These are phyloP conservation scores for Lagopus leucura DNA, from an alignment of 2,113 vertebrate species.

Conservation along the genomic window DNA sequence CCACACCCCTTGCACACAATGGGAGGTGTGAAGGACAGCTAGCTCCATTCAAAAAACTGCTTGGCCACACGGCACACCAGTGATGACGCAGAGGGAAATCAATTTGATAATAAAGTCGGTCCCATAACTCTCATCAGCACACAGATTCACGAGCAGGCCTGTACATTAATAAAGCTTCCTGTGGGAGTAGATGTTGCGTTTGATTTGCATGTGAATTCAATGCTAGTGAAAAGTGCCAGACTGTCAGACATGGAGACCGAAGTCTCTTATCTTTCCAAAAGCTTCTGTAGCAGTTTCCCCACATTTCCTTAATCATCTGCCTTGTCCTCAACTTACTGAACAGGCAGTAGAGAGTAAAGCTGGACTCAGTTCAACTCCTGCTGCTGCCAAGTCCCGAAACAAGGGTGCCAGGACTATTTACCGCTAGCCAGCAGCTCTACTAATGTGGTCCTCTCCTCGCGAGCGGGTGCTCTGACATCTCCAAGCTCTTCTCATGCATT, in stretches of 20 bases:
- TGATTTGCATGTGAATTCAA: slow-evolving; percentile 74
- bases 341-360: slow-evolving; percentile 68
- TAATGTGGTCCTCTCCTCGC: slow-evolving; percentile 42
- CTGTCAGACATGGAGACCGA: slow-evolving; percentile 73
- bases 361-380: slow-evolving; percentile 49
- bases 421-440: slow-evolving; percentile 62
- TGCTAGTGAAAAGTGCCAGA: slow-evolving; percentile 71
- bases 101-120: slow-evolving; percentile 42
- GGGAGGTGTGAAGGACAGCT: background rate
- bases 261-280: slow-evolving; percentile 73
- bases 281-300: slow-evolving; percentile 73
- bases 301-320: slow-evolving; percentile 73
- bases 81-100: slow-evolving; percentile 14
- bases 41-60: background rate
- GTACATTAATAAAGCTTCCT: slow-evolving; percentile 70
- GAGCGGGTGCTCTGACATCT: slow-evolving; percentile 61
- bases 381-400: slow-evolving; percentile 71
- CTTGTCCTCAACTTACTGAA: slow-evolving; percentile 74
- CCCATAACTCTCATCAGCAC: slow-evolving; percentile 50
- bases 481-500: slow-evolving; percentile 54
- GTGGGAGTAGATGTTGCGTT: slow-evolving; percentile 71
- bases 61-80: background rate
- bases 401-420: slow-evolving; percentile 71
- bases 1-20: background rate
- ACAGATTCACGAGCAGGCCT: slow-evolving; percentile 54